A percentile compares a stretch with the other conserved stretches of the same genome.
These are phyloP conservation scores for Drosophila ohnishii DNA, from an alignment of 1,140 invertebrate genomes.

Conservation along the genomic window DNA sequence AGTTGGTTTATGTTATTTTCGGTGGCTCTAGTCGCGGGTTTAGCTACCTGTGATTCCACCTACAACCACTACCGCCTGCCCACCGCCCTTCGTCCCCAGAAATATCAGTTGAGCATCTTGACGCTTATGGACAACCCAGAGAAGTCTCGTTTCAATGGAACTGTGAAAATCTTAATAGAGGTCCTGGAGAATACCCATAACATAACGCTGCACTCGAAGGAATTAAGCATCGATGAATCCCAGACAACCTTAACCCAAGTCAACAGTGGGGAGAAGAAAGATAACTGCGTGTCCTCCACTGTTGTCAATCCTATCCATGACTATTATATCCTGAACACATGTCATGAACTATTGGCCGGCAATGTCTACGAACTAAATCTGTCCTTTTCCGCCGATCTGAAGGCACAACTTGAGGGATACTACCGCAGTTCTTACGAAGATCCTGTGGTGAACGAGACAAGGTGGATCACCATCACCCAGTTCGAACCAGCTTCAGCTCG, in stretches of 20 bases:
- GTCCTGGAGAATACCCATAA: constrained; percentile 76
- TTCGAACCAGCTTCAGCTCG: constrained; percentile 94
- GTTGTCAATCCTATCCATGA: constrained; percentile 86
- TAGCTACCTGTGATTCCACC: constrained; percentile 15
- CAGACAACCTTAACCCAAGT: constrained; percentile 84
- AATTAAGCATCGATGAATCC: constrained; percentile 84
- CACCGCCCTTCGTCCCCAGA: constrained; percentile 85
- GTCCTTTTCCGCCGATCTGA: constrained; percentile 86
- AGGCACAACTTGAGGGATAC: constrained; percentile 87
- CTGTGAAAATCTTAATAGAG: constrained; percentile 85
- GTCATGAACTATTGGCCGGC: constrained; percentile 83
- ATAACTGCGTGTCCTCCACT: constrained; percentile 61
- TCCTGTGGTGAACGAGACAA: constrained; percentile 84
- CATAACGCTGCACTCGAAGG: constrained; percentile 85
- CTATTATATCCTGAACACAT: constrained; percentile 86
- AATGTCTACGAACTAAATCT: constrained; percentile 86
- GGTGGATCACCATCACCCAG: constrained; percentile 89
- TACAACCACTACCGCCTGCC: constrained; percentile 86
- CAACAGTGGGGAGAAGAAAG: constrained; percentile 34
- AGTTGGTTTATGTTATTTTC: constrained; percentile 44
- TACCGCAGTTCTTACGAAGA: constrained; percentile 91
- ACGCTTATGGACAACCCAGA: constrained; percentile 85
- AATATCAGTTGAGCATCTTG: constrained; percentile 87
- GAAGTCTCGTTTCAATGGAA: constrained; percentile 86
- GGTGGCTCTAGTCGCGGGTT: constrained; percentile 25